phyloP scores from a whole-genome alignment of 2,888 invertebrate genomes.

The Cataglyphis rosenhaueri region DNA sequence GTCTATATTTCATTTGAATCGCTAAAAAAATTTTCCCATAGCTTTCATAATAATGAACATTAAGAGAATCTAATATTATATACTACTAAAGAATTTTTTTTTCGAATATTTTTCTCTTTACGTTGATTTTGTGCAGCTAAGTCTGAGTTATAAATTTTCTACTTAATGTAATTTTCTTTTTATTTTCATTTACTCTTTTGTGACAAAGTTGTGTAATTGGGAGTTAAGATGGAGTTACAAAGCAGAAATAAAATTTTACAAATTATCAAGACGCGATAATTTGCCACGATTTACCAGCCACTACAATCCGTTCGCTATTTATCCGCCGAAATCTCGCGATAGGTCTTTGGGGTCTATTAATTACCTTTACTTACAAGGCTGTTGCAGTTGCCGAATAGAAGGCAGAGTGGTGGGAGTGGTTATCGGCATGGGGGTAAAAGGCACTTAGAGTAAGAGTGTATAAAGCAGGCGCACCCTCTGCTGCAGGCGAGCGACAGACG shows the following conservation, averaged over 20 bases:
- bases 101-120: background rate
- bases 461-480: conserved; percentile 81
- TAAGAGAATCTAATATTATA: background rate
- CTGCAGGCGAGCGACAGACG: conserved; percentile 80
- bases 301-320: conserved; percentile 72
- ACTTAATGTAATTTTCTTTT: background rate
- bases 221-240: background rate
- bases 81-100: background rate
- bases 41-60: background rate
- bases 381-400: conserved; percentile 50
- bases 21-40: background rate
- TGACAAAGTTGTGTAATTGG: background rate
- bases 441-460: conserved; percentile 83
- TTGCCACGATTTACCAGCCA: conserved; percentile 79
- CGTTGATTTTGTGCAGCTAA: background rate
- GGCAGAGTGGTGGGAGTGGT: conserved; percentile 57
- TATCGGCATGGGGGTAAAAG: conserved; percentile 78
- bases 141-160: background rate
- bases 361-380: conserved; percentile 79
- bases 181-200: background rate
- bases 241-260: conserved; percentile 34
- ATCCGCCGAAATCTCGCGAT: conserved; percentile 76
- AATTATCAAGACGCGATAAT: conserved; percentile 76
- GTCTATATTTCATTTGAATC: background rate
- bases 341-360: conserved; percentile 82